Percentiles rank a stretch among this genome's conserved stretches.
Conservation (phyloP, 2,888 invertebrate genomes). For the Mimas tiliae region DNA sequence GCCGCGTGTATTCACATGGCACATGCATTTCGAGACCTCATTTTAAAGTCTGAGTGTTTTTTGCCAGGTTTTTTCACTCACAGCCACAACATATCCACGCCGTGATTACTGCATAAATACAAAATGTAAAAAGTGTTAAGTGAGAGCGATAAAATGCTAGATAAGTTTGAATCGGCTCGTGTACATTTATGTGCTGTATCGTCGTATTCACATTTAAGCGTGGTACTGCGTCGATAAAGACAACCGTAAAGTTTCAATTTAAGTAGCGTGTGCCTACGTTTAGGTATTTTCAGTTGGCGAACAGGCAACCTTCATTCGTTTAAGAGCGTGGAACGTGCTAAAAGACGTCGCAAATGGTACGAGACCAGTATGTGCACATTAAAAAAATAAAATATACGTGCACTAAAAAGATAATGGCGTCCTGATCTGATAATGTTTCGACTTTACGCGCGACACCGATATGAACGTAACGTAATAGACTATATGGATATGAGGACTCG, state of each 20-base stretch:
- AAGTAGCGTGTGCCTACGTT: constrained; percentile 60
- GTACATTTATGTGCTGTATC: constrained; percentile 55
- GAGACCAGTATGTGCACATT: constrained; percentile 47
- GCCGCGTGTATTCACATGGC: constrained; percentile 31
- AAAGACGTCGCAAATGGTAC: constrained; percentile 52
- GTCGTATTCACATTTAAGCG: constrained; percentile 61
- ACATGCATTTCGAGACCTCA: constrained; percentile 25
- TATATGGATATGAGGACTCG: constrained; percentile 4
- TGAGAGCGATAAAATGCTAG: constrained; percentile 60
- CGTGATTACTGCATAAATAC: constrained; percentile 31
- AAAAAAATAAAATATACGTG: constrained; percentile 60
- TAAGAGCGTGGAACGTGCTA: constrained; percentile 48
- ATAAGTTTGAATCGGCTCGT: constrained; percentile 53
- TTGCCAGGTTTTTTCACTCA: constrained; percentile 27
- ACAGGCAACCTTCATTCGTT: constrained; percentile 44
- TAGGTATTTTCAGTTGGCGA: constrained; percentile 51
- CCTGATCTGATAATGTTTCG: constrained; percentile 56
- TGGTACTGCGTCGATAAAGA: constrained; percentile 66
- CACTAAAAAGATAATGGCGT: constrained; percentile 58
- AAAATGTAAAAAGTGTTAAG: constrained; percentile 30
- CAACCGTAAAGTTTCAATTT: constrained; percentile 72
- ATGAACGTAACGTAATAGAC: constrained; percentile 43
- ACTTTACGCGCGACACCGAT: constrained; percentile 49
- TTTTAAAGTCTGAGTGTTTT: constrained; percentile 29
- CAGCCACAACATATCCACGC: constrained; percentile 41